phyloP scores from a whole-genome alignment of 1,140 invertebrate species.

The Cydia fagiglandana region DNA sequence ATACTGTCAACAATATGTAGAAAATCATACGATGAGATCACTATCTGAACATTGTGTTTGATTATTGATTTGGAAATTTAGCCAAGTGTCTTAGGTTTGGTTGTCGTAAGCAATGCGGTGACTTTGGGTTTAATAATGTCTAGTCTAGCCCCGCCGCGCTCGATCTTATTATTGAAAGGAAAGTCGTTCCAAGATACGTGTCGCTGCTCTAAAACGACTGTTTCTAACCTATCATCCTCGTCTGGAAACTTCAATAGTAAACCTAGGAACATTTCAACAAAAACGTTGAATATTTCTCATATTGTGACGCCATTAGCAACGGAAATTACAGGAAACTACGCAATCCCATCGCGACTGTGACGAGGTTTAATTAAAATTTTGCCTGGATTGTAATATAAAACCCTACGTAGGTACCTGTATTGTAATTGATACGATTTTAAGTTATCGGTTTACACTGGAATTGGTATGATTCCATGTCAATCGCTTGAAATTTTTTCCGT shows the following conservation, averaged over 20 bases:
- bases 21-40: not conserved
- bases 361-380: constrained; percentile 9
- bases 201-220: constrained; percentile 47
- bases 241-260: constrained; percentile 17
- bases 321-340: constrained; percentile 26
- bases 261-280: not conserved
- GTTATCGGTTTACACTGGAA: not conserved
- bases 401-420: not conserved
- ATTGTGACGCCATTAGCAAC: constrained; percentile 5
- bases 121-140: not conserved
- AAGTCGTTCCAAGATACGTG: constrained; percentile 55
- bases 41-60: not conserved
- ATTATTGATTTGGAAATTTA: no score
- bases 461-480: not conserved
- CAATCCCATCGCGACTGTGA: not conserved
- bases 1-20: not conserved
- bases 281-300: not conserved
- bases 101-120: not conserved
- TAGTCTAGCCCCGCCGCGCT: constrained; percentile 19
- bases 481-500: constrained; percentile 19
- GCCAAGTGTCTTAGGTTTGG: not conserved
- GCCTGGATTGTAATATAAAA: constrained; percentile 8
- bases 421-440: not conserved
- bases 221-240: constrained; percentile 30
- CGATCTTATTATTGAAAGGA: constrained; percentile 54